Evolutionary conservation across 2,797 vertebrate species (phyloP).

Genomic region (Pachyuromys duprasi): DNA sequence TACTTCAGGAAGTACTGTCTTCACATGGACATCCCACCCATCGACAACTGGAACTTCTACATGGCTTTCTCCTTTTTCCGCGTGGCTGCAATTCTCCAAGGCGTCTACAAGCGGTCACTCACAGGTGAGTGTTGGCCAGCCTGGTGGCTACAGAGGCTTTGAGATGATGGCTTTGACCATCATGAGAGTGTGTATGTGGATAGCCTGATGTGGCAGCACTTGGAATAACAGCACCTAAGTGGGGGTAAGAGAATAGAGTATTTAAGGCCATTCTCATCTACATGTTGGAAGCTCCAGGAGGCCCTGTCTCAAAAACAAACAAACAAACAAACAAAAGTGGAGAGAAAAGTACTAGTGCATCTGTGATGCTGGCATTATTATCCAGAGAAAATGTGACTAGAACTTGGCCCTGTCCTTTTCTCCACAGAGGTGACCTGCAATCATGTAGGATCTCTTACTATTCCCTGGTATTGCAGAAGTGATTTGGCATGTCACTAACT

Average conservation of each 20-base stretch:
- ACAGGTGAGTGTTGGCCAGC: conserved; percentile 83
- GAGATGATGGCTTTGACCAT: not conserved
- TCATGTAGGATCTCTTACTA: not conserved
- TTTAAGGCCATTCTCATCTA: not conserved
- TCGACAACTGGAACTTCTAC: conserved; percentile 90
- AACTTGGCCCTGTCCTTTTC: not conserved
- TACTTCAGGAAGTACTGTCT: conserved; percentile 87
- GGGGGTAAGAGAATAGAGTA: not conserved
- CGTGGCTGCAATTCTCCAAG: conserved; percentile 87
- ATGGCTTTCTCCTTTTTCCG: conserved; percentile 91
- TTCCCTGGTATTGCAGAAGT: not conserved
- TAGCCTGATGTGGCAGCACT: not conserved
- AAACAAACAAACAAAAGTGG: not conserved
- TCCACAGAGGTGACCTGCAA: too few species aligned
- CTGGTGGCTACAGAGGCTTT: not conserved
- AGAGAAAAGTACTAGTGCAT: not conserved
- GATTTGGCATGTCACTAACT: not conserved
- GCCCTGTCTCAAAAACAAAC: not conserved
- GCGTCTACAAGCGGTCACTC: conserved; percentile 76
- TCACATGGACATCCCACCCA: conserved; percentile 72
- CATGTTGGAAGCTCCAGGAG: not conserved
- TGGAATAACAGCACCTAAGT: too few species aligned
- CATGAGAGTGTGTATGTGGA: not conserved
- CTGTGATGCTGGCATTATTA: too few species aligned
- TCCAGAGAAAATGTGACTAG: not conserved